Percentiles rank a stretch among this genome's conserved stretches.
phyloP scores from a whole-genome alignment of 2,113 vertebrate species.

The Actenoides hombroni region DNA sequence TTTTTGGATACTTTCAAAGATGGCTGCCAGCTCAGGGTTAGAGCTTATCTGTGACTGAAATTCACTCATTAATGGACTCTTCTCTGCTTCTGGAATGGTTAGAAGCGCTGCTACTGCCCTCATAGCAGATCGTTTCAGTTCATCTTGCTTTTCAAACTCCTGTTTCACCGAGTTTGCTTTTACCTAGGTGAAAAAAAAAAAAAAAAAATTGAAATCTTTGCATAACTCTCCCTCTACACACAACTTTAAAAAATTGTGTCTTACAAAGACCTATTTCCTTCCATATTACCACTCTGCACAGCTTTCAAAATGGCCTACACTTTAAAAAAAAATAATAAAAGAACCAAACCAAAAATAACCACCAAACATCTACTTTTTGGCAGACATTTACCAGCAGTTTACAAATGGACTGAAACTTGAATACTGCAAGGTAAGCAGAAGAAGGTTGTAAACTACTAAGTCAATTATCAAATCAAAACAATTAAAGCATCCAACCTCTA shows the following conservation, averaged over 20 bases:
- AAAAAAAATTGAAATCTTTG: neutral
- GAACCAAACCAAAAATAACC: neutral
- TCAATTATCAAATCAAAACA: neutral
- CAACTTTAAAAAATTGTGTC: neutral
- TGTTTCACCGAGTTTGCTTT: slow-evolving; percentile 99
- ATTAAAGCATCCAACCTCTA: neutral
- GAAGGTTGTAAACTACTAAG: neutral
- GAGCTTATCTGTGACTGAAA: slow-evolving; percentile 99
- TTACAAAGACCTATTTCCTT: neutral
- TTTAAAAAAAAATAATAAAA: neutral
- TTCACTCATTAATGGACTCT: slow-evolving; percentile 97
- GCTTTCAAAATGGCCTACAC: neutral
- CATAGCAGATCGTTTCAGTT: slow-evolving; percentile 97
- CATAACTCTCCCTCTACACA: neutral
- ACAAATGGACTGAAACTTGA: neutral
- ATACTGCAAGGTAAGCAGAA: neutral
- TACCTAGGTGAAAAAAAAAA: slow-evolving; percentile 77
- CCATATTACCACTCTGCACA: neutral
- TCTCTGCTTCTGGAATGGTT: slow-evolving; percentile 98
- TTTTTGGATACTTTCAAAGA: slow-evolving; percentile 98
- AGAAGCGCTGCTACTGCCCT: slow-evolving; percentile 95
- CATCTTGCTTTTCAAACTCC: slow-evolving; percentile 98
- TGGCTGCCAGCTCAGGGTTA: slow-evolving; percentile 96
- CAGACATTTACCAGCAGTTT: neutral
- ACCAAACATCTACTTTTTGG: neutral